Base-by-base conservation (phyloP, 2,113 vertebrate species). In the Parotia lawesii region DNA sequence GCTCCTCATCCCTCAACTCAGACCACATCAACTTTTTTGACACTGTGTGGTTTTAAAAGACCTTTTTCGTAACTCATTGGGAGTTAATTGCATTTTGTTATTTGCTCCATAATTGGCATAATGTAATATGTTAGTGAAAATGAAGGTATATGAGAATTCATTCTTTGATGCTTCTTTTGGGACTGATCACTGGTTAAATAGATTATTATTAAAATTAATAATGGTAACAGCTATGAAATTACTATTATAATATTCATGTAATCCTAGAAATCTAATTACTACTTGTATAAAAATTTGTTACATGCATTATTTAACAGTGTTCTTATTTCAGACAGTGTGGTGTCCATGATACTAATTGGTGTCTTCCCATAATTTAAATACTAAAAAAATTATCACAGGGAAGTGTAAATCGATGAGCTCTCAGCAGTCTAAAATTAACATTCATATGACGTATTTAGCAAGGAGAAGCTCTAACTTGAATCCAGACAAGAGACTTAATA, bases 281-380 rank as follows among this genome's bases (percentile, higher is more conserved):
- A 61, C 91, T 95, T 94, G 95, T 93, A 71, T 95, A 88, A 95
- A 86, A 95, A 96, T 95, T 94, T 95, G 91, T 95, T 94, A 71
- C 94, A 91, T 97, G 64, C 93, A 96, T 97, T 96, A 97, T 96
- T 96, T 95, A 97, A 95, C 77, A 91, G 50, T 60, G 81, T 91
- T 95, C 94, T 96, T 88, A 89, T 90, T 96, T 96, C 92, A 95
- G 84, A 89, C 67, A 81, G 69, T 27, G 40, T 54, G 65, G 44
- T 86, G 72, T 87, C 96, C 93, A 6, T 88, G 72, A 76, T 95
- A 86, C 81, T 94, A 93, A 97, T 90, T 78, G 78, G 80, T 91
- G 48, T 90, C 60, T 94, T 91, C 78, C 24, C 69, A 56, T 90
- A 77, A 93, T 94, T 89, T 95, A 93, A 94, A 93, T 87, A 85